A percentile compares a stretch with the other conserved stretches of the same genome.
Conservation (phyloP, 2,797 vertebrate species). For the Microchirus variegatus region DNA sequence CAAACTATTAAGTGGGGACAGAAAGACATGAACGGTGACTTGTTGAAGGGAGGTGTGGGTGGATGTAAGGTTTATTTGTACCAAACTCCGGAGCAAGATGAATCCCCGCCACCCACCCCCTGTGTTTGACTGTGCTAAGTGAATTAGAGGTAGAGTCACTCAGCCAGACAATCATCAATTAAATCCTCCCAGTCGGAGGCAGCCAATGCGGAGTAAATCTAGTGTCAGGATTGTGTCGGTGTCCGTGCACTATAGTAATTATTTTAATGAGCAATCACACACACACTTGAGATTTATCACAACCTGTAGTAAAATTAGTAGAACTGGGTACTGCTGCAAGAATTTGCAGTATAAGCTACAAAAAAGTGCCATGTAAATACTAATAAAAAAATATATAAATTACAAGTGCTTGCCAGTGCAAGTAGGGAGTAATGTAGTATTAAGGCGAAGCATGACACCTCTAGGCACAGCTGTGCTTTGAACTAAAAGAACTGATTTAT, state of each 20-base stretch:
- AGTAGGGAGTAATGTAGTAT: too few species aligned
- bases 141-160: conserved; percentile 60
- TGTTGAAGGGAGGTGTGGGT: conserved; percentile 57
- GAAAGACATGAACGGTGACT: conserved; percentile 64
- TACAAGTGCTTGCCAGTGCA: too few species aligned
- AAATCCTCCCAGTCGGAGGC: conserved; percentile 37
- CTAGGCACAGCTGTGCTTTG: too few species aligned
- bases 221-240: conserved; percentile 23
- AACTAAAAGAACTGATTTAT: too few species aligned
- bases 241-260: conserved; percentile 22
- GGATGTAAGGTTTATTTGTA: conserved; percentile 64
- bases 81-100: conserved; percentile 57
- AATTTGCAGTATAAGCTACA: background rate
- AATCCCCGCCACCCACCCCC: conserved; percentile 14
- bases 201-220: conserved; percentile 29
- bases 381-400: background rate
- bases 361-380: background rate
- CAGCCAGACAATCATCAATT: conserved; percentile 67
- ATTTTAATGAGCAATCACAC: conserved; percentile 23
- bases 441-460: too few species aligned
- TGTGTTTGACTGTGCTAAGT: conserved; percentile 50
- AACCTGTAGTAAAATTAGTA: conserved; percentile 10
- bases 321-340: background rate
- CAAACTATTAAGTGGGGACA: conserved; percentile 68
- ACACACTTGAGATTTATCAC: conserved; percentile 21